A percentile compares a stretch with the other conserved stretches of the same genome.
Evolutionary conservation across 2,113 vertebrate genomes (phyloP).

Genomic region (Albula goreensis): DNA sequence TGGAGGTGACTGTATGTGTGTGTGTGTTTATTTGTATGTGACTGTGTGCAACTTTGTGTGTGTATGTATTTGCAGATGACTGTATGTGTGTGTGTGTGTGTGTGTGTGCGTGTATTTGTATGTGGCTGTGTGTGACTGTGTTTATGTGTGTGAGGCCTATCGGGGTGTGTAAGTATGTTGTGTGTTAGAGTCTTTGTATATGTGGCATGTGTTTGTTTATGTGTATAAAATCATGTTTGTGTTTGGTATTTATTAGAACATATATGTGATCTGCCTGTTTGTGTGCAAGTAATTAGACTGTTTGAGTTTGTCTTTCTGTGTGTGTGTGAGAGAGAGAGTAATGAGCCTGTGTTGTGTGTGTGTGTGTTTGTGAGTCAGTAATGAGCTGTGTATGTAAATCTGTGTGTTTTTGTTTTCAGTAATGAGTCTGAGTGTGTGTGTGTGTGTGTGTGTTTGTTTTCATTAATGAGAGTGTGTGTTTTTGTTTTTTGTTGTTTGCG

Average conservation of each 20-base stretch:
- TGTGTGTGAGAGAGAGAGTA: too few relatives aligned
- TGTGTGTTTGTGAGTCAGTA: background rate
- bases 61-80: too few relatives aligned
- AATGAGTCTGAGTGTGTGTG: background rate
- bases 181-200: background rate
- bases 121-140: background rate
- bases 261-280: background rate
- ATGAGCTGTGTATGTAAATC: background rate
- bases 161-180: background rate
- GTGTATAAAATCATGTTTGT: background rate
- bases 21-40: too few relatives aligned
- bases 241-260: background rate
- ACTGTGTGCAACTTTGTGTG: too few relatives aligned
- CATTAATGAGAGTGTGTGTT: background rate
- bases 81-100: background rate
- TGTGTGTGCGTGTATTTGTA: background rate
- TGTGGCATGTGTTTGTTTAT: background rate
- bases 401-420: background rate
- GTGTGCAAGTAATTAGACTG: background rate
- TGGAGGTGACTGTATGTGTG: too few relatives aligned
- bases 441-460: slow-evolving; percentile 1
- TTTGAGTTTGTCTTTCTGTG: slow-evolving; percentile 23
- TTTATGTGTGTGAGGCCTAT: background rate
- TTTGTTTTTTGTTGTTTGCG: background rate
- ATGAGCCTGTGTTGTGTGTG: too few relatives aligned